A percentile compares a stretch with the other conserved stretches of the same genome.
phyloP scores from a whole-genome alignment of 2,888 invertebrate genomes.

The Drosophila setosimentum region DNA sequence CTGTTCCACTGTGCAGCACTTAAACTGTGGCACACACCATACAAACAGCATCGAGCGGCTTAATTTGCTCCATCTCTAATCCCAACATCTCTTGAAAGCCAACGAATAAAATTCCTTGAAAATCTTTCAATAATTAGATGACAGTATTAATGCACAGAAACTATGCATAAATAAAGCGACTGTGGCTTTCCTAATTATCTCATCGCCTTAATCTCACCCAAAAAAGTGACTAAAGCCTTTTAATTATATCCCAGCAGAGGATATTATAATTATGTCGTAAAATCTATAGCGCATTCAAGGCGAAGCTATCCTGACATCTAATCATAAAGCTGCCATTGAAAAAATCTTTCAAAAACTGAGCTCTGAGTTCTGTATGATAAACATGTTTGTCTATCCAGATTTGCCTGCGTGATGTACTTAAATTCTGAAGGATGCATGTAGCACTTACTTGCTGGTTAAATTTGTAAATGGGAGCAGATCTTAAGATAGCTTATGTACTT shows the following conservation, averaged over 20 bases:
- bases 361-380: neutral
- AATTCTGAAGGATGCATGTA: neutral
- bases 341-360: no score
- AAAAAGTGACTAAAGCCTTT: neutral
- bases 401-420: neutral
- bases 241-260: neutral
- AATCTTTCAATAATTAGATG: slow-evolving; percentile 65
- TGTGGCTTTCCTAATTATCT: neutral
- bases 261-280: neutral
- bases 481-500: neutral
- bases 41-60: slow-evolving; percentile 15
- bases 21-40: slow-evolving; percentile 9
- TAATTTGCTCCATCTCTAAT: slow-evolving; percentile 31
- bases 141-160: slow-evolving; percentile 11
- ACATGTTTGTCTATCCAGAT: neutral
- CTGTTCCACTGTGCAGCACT: slow-evolving; percentile 20
- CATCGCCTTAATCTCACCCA: no score
- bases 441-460: neutral
- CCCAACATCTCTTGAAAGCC: slow-evolving; percentile 30
- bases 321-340: no score
- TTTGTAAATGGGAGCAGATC: neutral
- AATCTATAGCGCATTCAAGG: neutral
- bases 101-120: slow-evolving; percentile 44
- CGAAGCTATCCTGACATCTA: no score
- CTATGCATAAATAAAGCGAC: neutral